phyloP scores from a whole-genome alignment of 2,113 vertebrate genomes.

The Crotalus helleri region DNA sequence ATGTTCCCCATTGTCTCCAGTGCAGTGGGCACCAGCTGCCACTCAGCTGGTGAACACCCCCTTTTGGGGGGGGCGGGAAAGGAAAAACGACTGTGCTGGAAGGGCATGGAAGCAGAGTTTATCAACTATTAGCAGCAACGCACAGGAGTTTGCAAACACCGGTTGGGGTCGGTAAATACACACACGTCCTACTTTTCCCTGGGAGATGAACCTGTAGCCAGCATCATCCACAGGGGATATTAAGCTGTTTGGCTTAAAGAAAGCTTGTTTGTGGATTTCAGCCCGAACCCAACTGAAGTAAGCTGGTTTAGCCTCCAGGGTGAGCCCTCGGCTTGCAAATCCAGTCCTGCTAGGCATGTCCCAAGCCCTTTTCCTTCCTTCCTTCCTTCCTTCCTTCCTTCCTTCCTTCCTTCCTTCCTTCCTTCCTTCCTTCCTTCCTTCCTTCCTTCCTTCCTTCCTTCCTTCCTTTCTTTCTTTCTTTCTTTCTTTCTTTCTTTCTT shows the following conservation, averaged over 20 bases:
- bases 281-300: not conserved
- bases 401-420: too few relatives aligned
- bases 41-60: not conserved
- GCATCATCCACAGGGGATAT: not conserved
- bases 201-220: not conserved
- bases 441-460: too few relatives aligned
- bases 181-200: not conserved
- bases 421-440: too few relatives aligned
- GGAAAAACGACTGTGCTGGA: not conserved
- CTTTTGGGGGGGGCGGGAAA: not conserved
- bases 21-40: not conserved
- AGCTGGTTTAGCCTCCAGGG: constrained; percentile 29
- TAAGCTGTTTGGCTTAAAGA: not conserved
- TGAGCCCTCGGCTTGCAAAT: constrained; percentile 20
- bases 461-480: not conserved
- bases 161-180: not conserved
- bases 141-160: not conserved
- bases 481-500: not conserved
- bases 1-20: constrained; percentile 38
- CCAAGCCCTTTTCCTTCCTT: not conserved
- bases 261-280: not conserved
- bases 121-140: not conserved
- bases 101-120: not conserved
- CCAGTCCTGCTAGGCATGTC: not conserved
- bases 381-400: too few relatives aligned